A percentile compares a stretch with the other conserved stretches of the same genome.
Evolutionary conservation across 2,888 invertebrate genomes (phyloP).

Genomic region (Agrilus cyanescens): DNA sequence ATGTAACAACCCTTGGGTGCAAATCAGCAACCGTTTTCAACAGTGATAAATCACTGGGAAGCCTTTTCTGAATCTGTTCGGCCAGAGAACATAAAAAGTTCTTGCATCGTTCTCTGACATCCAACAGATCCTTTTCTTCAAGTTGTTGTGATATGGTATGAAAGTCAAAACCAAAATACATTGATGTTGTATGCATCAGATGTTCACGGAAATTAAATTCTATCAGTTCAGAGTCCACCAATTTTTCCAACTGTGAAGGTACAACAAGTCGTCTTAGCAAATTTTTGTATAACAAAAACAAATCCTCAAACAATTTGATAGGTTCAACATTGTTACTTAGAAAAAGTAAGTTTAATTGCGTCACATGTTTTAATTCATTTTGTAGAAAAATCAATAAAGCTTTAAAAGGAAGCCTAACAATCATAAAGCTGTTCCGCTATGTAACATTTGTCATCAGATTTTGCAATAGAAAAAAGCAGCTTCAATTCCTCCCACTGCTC

Average conservation of each 20-base stretch:
- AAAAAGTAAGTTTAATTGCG: slow-evolving; percentile 12
- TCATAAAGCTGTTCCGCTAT: slow-evolving; percentile 21
- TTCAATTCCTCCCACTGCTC: slow-evolving; percentile 24
- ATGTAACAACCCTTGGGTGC: slow-evolving; percentile 11
- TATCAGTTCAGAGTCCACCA: slow-evolving; percentile 14
- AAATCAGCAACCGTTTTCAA: slow-evolving; percentile 15
- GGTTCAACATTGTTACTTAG: slow-evolving; percentile 11
- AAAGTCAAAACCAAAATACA: slow-evolving; percentile 17
- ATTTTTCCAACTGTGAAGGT: slow-evolving; percentile 14
- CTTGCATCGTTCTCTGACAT: slow-evolving; percentile 16
- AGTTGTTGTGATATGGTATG: slow-evolving; percentile 7
- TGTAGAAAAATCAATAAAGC: slow-evolving; percentile 17
- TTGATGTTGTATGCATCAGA: slow-evolving; percentile 19
- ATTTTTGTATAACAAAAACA: slow-evolving; percentile 17
- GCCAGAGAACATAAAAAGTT: slow-evolving; percentile 13
- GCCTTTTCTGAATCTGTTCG: slow-evolving; percentile 15
- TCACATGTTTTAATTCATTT: slow-evolving; percentile 17
- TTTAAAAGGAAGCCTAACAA: slow-evolving; percentile 19
- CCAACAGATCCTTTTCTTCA: slow-evolving; percentile 7
- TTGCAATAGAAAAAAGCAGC: slow-evolving; percentile 19
- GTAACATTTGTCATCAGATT: slow-evolving; percentile 21
- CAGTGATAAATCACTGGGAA: slow-evolving; percentile 17
- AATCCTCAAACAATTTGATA: slow-evolving; percentile 4
- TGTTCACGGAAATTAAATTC: slow-evolving; percentile 18
- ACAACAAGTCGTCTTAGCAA: slow-evolving; percentile 6